Evolutionary conservation across 1,140 invertebrate species (phyloP), one percentile per base, ranked within the genome.

Genomic region (Pemphigus obesinymphae): DNA sequence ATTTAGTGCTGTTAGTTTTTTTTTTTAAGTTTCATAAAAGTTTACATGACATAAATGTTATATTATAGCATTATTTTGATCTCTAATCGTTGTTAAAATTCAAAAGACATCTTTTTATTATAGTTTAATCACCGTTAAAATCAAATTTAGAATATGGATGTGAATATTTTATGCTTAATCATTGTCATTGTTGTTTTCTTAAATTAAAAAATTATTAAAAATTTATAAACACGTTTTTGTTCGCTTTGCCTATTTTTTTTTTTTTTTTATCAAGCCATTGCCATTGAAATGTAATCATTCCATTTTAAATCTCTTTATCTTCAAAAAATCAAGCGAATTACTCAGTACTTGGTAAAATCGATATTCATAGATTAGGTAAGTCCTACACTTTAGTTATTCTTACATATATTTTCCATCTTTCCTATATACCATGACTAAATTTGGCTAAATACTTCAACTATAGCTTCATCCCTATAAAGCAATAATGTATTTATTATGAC

Each of bases 1-100:
- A 78, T 78, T 29, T 78, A 78, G 73, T 58, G 50, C 73, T 78
- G 73, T 78, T 78, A 78, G 73, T 78, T 55, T 55, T 75, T 75
- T 53, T 63, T 75, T 78, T 58, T 55, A 78, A 53, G 73, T 78
- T 78, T 78, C 73, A 78, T 58, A 58, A 78, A 58, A 78, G 50
- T 78, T 78, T 53, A 78, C 43, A 50, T 17, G 8, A 73, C 23
- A 50, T 73, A 73, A 48, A 73, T 73, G 70, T 73, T 73, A 50
- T 73, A 50, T 31, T 50, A 73, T 73, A 73, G 70, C 70, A 50
- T 73, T 73, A 31, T 73, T 48, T 73, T 50, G 70, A 73, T 73
- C 70, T 73, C 70, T 73, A 48, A 73, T 73, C 45, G 26, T 73
- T 73, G 70, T 73, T 73, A 73, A 73, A 48, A 73, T 73, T 48